A percentile compares a stretch with the other conserved stretches of the same genome.
These are phyloP conservation scores for Indri indri DNA, from an alignment of 2,113 vertebrate genomes.

Conservation along the genomic window DNA sequence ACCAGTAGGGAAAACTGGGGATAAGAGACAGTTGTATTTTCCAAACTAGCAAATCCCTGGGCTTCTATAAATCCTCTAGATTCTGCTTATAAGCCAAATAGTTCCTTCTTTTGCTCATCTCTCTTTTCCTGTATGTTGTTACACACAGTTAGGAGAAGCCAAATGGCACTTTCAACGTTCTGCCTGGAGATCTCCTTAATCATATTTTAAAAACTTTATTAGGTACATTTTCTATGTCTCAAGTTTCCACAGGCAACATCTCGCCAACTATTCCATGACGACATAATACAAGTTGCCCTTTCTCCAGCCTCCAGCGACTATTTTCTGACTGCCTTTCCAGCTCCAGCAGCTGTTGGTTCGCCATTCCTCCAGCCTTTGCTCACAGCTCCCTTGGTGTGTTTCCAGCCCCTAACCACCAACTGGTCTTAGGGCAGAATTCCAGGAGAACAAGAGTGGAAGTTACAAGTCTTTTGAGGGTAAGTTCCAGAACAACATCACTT, in stretches of 20 bases:
- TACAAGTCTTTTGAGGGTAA: neutral
- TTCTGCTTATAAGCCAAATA: neutral
- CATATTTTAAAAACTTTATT: neutral
- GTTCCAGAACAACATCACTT: neutral
- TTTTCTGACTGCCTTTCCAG: neutral
- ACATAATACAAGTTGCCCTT: neutral
- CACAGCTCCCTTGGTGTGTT: neutral
- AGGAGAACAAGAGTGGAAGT: neutral
- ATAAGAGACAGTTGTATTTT: neutral
- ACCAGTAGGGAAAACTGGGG: neutral
- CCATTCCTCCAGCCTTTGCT: neutral
- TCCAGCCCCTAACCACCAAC: constrained; percentile 39
- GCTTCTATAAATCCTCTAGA: neutral
- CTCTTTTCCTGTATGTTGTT: neutral
- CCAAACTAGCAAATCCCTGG: neutral
- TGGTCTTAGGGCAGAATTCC: constrained; percentile 44
- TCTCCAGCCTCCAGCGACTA: neutral
- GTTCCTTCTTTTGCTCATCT: neutral
- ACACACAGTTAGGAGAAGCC: neutral
- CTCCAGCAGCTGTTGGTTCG: neutral
- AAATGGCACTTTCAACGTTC: neutral
- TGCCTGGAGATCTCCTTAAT: neutral
- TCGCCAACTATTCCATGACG: neutral
- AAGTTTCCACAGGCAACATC: neutral
- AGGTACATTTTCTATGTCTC: neutral